Percentiles rank a stretch among this genome's conserved stretches.
Evolutionary conservation across 2,888 invertebrate genomes (phyloP).

Genomic region (Stictocephala bisonia): DNA sequence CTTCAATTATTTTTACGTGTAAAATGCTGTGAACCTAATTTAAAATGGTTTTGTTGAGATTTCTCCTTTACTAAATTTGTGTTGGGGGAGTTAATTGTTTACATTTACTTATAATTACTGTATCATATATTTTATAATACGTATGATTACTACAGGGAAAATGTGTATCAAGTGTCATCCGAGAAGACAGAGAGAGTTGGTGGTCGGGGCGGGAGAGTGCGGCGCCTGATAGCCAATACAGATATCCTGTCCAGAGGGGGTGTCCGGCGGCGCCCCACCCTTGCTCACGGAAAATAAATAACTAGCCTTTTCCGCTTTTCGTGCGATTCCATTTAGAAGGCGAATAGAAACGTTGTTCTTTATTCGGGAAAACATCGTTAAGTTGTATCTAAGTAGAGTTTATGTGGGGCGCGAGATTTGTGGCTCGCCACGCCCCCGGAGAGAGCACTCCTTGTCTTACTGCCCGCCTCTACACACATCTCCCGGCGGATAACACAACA

Average conservation of each 20-base stretch:
- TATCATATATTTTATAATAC: no score
- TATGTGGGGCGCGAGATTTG: conserved; percentile 51
- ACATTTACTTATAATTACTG: no score
- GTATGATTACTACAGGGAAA: no score
- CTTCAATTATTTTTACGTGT: no score
- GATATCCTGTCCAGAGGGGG: neutral
- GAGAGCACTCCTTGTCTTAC: conserved; percentile 3
- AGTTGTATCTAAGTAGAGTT: conserved; percentile 50
- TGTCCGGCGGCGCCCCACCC: conserved; percentile 40
- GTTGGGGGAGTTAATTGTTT: no score
- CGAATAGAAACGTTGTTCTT: conserved; percentile 48
- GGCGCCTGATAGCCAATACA: neutral
- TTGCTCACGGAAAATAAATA: conserved; percentile 44
- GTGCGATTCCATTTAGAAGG: conserved; percentile 47
- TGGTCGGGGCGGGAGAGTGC: no score
- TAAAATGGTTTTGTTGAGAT: no score
- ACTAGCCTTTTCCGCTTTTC: conserved; percentile 47
- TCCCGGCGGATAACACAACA: no score
- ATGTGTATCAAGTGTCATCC: no score
- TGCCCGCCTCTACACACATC: conserved; percentile 47
- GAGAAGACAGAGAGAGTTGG: no score
- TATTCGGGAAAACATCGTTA: conserved; percentile 48
- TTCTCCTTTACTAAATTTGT: no score
- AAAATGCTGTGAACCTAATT: no score
- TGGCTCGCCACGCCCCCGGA: conserved; percentile 41